These are phyloP conservation scores for Euwallacea similis DNA, from an alignment of 1,140 invertebrate genomes.

Conservation along the genomic window DNA sequence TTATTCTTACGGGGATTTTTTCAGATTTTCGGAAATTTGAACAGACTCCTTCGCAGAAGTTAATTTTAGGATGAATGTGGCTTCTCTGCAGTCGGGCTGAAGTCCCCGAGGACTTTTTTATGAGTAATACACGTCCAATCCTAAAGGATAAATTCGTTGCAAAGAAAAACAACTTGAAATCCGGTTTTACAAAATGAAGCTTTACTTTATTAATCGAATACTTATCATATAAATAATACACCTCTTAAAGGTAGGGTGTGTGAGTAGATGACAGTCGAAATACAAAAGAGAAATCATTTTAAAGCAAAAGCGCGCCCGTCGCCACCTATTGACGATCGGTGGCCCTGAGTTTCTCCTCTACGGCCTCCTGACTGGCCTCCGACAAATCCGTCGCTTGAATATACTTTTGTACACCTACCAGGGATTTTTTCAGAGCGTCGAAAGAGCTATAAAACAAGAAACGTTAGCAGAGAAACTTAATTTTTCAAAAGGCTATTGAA, in stretches of 20 bases:
- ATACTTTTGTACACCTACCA: slow-evolving; percentile 95
- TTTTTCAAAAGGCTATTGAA: background rate
- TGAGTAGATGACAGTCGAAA: slow-evolving; percentile 49
- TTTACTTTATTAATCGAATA: slow-evolving; percentile 55
- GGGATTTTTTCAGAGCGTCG: slow-evolving; percentile 92
- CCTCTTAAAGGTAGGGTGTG: slow-evolving; percentile 46
- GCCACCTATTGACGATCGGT: slow-evolving; percentile 82
- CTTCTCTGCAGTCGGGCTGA: too few species aligned
- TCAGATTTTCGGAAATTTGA: too few species aligned
- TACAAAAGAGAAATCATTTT: slow-evolving; percentile 39
- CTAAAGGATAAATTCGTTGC: background rate
- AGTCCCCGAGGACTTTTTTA: too few species aligned
- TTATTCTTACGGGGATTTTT: too few species aligned
- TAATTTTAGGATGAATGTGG: too few species aligned
- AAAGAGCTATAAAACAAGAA: slow-evolving; percentile 72
- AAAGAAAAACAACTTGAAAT: slow-evolving; percentile 26
- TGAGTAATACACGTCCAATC: too few species aligned
- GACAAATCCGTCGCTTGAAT: slow-evolving; percentile 93
- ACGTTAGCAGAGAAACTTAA: background rate
- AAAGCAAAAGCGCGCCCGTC: slow-evolving; percentile 30
- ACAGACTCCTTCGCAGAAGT: too few species aligned
- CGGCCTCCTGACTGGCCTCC: slow-evolving; percentile 87
- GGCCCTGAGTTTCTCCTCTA: slow-evolving; percentile 88
- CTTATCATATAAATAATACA: slow-evolving; percentile 53
- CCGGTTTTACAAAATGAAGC: slow-evolving; percentile 53